phyloP scores from a whole-genome alignment of 2,888 invertebrate species.

The Pandemis heparana region DNA sequence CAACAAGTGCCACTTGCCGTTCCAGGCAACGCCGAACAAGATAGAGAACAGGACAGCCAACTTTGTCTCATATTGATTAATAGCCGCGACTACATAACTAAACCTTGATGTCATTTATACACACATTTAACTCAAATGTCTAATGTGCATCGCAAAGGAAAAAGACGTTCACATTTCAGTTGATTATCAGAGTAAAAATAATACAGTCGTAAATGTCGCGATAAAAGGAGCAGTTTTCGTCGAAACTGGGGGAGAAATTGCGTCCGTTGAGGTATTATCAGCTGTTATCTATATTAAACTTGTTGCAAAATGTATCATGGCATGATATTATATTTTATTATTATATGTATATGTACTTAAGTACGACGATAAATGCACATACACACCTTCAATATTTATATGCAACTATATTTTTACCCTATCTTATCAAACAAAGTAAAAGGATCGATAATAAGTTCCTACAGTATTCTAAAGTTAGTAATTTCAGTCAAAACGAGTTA shows the following conservation, averaged over 20 bases:
- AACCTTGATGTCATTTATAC: neutral
- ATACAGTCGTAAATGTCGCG: slow-evolving; percentile 42
- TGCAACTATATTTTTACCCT: slow-evolving; percentile 11
- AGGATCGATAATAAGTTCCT: slow-evolving; percentile 10
- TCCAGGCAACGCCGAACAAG: slow-evolving; percentile 50
- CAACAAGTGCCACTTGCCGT: slow-evolving; percentile 72
- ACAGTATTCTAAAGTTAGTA: slow-evolving; percentile 4
- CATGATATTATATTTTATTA: slow-evolving; percentile 9
- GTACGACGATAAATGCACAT: slow-evolving; percentile 11
- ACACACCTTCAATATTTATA: neutral
- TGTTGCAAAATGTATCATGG: slow-evolving; percentile 35
- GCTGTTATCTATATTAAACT: slow-evolving; percentile 43
- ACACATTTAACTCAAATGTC: slow-evolving; percentile 12
- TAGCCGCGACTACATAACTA: slow-evolving; percentile 44
- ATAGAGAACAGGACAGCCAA: slow-evolving; percentile 30
- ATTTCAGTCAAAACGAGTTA: slow-evolving; percentile 28
- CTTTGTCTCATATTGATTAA: slow-evolving; percentile 49
- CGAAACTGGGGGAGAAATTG: slow-evolving; percentile 43
- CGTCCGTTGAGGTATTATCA: slow-evolving; percentile 39
- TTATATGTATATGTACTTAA: too few relatives aligned
- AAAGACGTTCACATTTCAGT: slow-evolving; percentile 37
- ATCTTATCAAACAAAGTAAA: slow-evolving; percentile 26
- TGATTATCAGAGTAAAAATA: slow-evolving; percentile 44
- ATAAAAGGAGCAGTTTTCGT: slow-evolving; percentile 42
- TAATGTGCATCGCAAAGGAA: slow-evolving; percentile 23